A percentile compares a stretch with the other conserved stretches of the same genome.
Conservation (phyloP, 2,797 vertebrate genomes). For the Schizopygopsis pylzovi region DNA sequence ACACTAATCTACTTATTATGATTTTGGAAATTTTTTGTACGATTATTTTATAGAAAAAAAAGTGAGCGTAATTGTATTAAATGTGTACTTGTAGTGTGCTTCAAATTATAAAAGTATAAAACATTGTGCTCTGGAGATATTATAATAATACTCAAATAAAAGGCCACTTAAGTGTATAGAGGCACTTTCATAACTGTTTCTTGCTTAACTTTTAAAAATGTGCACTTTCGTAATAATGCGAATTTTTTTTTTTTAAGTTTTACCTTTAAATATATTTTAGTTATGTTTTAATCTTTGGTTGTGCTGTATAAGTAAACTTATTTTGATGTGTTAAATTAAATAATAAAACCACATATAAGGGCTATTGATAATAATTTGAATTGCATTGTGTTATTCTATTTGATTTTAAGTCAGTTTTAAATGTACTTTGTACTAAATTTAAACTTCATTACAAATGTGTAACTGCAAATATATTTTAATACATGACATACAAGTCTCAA, state of each 20-base stretch:
- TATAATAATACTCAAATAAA: background rate
- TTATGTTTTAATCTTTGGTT: background rate
- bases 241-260: background rate
- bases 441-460: background rate
- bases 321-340: background rate
- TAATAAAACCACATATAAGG: background rate
- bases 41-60: background rate
- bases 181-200: background rate
- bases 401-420: background rate
- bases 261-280: background rate
- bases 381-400: background rate
- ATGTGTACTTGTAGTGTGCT: background rate
- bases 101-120: background rate
- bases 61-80: background rate
- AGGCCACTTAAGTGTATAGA: background rate
- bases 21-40: background rate
- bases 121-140: background rate
- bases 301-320: background rate
- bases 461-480: background rate
- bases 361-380: background rate
- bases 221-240: background rate
- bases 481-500: background rate
- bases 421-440: background rate
- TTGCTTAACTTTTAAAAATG: background rate
- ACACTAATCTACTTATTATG: constrained; percentile 22